phyloP scores from a whole-genome alignment of 2,113 vertebrate genomes.

The Poeciliopsis turrubarensis region DNA sequence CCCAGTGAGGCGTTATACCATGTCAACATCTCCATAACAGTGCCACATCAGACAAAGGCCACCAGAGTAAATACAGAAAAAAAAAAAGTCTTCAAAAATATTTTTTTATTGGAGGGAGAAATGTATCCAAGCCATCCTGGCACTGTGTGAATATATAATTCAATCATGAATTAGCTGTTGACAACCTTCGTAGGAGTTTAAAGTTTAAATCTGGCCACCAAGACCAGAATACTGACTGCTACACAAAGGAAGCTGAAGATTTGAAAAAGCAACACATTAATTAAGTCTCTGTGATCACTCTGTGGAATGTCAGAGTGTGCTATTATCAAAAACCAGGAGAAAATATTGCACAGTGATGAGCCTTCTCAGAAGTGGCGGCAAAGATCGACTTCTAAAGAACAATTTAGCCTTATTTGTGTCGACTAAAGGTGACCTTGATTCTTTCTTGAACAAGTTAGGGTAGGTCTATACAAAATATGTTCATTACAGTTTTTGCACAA shows the following conservation, averaged over 20 bases:
- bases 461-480: too few relatives aligned
- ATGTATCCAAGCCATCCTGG: neutral
- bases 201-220: too few relatives aligned
- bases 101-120: neutral
- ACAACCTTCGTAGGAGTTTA: too few relatives aligned
- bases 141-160: neutral
- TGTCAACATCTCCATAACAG: neutral
- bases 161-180: neutral
- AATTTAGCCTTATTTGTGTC: too few relatives aligned
- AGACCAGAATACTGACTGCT: too few relatives aligned
- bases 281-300: neutral
- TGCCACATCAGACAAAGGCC: too few relatives aligned
- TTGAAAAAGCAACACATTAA: neutral
- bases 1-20: neutral
- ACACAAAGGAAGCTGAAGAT: neutral
- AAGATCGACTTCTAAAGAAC: neutral
- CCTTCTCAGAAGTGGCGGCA: neutral
- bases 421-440: too few relatives aligned
- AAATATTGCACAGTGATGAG: neutral
- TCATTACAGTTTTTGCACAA: too few relatives aligned
- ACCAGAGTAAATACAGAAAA: too few relatives aligned
- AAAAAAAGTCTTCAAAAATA: neutral
- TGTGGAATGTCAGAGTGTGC: neutral
- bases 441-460: too few relatives aligned
- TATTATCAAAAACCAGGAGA: neutral